Conservation (phyloP, 2,888 invertebrate genomes). For the Tuberolachnus salignus region DNA sequence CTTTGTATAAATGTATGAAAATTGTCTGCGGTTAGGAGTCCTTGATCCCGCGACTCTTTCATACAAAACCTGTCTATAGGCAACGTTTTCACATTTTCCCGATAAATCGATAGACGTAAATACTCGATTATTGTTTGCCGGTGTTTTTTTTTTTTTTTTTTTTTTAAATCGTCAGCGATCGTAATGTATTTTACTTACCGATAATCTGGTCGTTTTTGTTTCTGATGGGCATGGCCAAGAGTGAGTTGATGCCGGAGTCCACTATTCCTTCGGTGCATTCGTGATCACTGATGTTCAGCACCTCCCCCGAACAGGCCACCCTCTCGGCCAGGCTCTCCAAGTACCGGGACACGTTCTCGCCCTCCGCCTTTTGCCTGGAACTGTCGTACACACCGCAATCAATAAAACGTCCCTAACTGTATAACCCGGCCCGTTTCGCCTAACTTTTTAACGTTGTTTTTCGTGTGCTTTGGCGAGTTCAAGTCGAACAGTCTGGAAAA, state of each 20-base stretch:
- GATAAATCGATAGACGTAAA: too few relatives aligned
- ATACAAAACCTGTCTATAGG: too few relatives aligned
- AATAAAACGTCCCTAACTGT: too few relatives aligned
- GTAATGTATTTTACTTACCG: conserved; percentile 61
- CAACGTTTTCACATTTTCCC: too few relatives aligned
- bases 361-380: conserved; percentile 59
- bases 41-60: too few relatives aligned
- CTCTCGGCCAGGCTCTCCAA: conserved; percentile 63
- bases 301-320: conserved; percentile 65
- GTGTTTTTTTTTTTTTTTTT: too few relatives aligned
- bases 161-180: too few relatives aligned
- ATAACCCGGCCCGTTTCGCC: too few relatives aligned
- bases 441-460: conserved; percentile 52
- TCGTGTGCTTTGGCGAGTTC: conserved; percentile 59
- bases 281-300: conserved; percentile 65
- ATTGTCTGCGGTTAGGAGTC: too few relatives aligned
- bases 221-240: conserved; percentile 66
- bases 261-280: conserved; percentile 62
- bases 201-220: conserved; percentile 65
- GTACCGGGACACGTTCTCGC: conserved; percentile 61
- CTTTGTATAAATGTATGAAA: too few relatives aligned
- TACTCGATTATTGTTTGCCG: too few relatives aligned
- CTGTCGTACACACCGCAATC: not conserved
- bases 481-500: conserved; percentile 63
- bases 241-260: conserved; percentile 62